Base-by-base conservation (phyloP, 2,113 vertebrate species). In the Megaleporinus macrocephalus region DNA sequence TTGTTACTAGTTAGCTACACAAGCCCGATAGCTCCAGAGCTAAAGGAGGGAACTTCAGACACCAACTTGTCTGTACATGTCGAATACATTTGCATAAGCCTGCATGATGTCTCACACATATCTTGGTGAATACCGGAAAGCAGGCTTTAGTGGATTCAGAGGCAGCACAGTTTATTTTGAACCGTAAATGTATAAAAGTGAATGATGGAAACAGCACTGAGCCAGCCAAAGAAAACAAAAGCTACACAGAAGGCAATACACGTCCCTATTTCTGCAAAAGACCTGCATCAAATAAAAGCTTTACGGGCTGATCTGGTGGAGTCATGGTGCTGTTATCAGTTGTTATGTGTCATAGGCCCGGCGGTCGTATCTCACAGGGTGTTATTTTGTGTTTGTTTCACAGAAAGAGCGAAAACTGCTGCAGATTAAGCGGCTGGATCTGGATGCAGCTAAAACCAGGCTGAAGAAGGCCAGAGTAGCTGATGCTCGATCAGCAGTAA, bases 401-500 rank as follows among this genome's bases (percentile, higher is more conserved):
- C 92, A 99, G 98, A 99, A 98, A 96, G 98, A 99, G 90, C 94
- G 96, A 47, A 99, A 98, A 89, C 91, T 99, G 15, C 93, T 99
- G 85, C 96, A 98, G 87, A 97, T 97, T 84, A 99, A 99, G 89
- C 96, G 98, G 65, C 86, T 99, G 91, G 98, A 99, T 89, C 92
- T 99, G 93, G 98, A 99, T 89, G 98, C 98, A 70, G 97, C 97
- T 55, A 99, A 99, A 94, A 98, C 98, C 51, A 94, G 96, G 84
- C 87, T 98, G 89, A 99, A 97, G 95, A 99, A 99, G 89, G 98
- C 97, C 86, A 94, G 96, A 92, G 92, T 95, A 91, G 89, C 96
- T 74, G 97, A 99, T 79, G 95, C 97, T 79, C 94, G 94, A 91
- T 95, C 95, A 88, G 94, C 94, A 81, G 98, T 99, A 92, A 96